phyloP scores from a whole-genome alignment of 2,888 invertebrate genomes.

The Apodemia duryi region DNA sequence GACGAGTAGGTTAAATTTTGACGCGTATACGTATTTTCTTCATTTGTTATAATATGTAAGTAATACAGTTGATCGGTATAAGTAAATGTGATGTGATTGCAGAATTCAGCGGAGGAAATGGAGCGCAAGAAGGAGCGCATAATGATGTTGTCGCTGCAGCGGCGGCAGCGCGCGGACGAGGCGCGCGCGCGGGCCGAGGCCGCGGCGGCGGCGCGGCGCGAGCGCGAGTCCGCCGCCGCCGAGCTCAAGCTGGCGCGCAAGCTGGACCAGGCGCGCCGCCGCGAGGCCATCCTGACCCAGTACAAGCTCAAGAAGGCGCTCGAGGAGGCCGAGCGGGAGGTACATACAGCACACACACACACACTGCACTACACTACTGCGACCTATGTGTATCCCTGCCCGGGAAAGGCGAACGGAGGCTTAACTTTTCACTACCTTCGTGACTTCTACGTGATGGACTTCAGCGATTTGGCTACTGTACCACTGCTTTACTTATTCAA shows the following conservation, averaged over 20 bases:
- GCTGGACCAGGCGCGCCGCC: conserved; percentile 91
- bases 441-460: no score
- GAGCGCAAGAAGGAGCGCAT: conserved; percentile 95
- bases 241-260: conserved; percentile 86
- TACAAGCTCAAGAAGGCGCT: conserved; percentile 96
- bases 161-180: conserved; percentile 95
- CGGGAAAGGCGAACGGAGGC: no score
- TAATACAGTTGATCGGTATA: not conserved
- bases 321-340: conserved; percentile 94
- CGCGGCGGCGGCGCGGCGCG: conserved; percentile 86
- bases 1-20: no score
- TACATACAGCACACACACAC: conserved; percentile 38
- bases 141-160: conserved; percentile 91
- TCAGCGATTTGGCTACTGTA: no score
- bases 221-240: conserved; percentile 86
- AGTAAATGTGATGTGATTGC: conserved; percentile 22
- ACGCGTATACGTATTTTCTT: no score
- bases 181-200: conserved; percentile 90
- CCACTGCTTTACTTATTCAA: no score
- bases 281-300: conserved; percentile 93
- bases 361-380: not conserved
- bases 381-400: no score
- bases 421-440: no score
- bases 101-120: conserved; percentile 94
- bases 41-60: no score